Conservation (phyloP, 2,113 vertebrate species). For the Hippocampus barbouri region DNA sequence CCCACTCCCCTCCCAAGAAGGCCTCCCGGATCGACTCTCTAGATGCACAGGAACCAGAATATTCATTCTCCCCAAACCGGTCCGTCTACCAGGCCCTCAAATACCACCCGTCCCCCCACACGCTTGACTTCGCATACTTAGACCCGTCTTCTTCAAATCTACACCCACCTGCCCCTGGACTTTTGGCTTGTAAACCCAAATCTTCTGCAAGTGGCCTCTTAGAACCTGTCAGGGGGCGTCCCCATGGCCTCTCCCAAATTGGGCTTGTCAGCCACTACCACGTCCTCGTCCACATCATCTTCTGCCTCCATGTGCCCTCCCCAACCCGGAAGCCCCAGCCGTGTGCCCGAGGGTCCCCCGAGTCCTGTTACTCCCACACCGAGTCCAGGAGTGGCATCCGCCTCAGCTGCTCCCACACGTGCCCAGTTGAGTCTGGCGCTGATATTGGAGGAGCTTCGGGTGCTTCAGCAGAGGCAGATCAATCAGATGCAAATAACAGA, state of each 20-base stretch:
- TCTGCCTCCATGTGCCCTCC: conserved; percentile 70
- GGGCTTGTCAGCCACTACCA: conserved; percentile 73
- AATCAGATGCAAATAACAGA: conserved; percentile 95
- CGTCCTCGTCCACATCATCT: conserved; percentile 68
- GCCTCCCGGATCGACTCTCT: conserved; percentile 27
- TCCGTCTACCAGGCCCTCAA: conserved; percentile 22
- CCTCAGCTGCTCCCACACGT: conserved; percentile 60
- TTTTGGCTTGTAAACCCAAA: conserved; percentile 17
- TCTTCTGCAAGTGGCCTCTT: conserved; percentile 33
- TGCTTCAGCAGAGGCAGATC: conserved; percentile 88
- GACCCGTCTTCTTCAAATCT: conserved; percentile 19
- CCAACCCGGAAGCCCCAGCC: conserved; percentile 68
- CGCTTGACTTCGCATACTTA: conserved; percentile 32
- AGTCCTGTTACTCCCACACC: conserved; percentile 77
- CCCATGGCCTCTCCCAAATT: conserved; percentile 77
- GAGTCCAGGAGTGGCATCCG: conserved; percentile 75
- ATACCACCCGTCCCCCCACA: conserved; percentile 31
- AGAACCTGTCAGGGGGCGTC: conserved; percentile 25
- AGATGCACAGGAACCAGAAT: conserved; percentile 18
- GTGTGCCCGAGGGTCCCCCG: conserved; percentile 74
- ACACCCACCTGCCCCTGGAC: conserved; percentile 17
- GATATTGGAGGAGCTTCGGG: conserved; percentile 85
- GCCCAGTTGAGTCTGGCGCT: conserved; percentile 75
- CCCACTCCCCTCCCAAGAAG: conserved; percentile 30
- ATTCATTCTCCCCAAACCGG: conserved; percentile 28